A percentile compares a stretch with the other conserved stretches of the same genome.
Conservation (phyloP, 2,888 invertebrate genomes). For the Eristalis tenax region DNA sequence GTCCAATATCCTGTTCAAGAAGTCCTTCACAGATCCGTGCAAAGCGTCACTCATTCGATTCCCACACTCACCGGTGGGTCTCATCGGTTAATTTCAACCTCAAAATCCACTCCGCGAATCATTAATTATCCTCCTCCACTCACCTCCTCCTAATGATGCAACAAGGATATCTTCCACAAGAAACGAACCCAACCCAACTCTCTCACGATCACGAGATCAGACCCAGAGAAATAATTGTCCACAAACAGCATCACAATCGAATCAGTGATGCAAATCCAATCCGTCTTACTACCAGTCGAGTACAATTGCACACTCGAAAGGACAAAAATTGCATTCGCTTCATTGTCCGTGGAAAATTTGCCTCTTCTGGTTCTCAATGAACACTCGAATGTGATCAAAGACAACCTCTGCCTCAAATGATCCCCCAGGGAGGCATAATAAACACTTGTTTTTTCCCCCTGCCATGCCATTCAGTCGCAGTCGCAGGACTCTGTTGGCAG, state of each 20-base stretch:
- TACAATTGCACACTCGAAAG: slow-evolving; percentile 29
- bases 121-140: slow-evolving; percentile 34
- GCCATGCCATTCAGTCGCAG: slow-evolving; percentile 24
- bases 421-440: slow-evolving; percentile 76
- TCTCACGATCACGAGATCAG: slow-evolving; percentile 20
- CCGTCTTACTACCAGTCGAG: slow-evolving; percentile 47
- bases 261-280: slow-evolving; percentile 66
- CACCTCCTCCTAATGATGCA: slow-evolving; percentile 25
- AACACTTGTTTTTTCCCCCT: slow-evolving; percentile 74
- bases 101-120: slow-evolving; percentile 1
- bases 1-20: no score
- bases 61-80: slow-evolving; percentile 22
- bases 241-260: neutral
- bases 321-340: slow-evolving; percentile 54
- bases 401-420: slow-evolving; percentile 60
- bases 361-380: slow-evolving; percentile 32
- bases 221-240: neutral
- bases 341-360: slow-evolving; percentile 54
- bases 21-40: neutral
- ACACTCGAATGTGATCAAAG: slow-evolving; percentile 33
- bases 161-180: slow-evolving; percentile 8
- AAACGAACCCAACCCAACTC: slow-evolving; percentile 1
- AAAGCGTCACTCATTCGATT: neutral
- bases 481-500: no score
- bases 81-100: neutral